Conservation (phyloP, 2,888 invertebrate species). For the Argyresthia albistria region DNA sequence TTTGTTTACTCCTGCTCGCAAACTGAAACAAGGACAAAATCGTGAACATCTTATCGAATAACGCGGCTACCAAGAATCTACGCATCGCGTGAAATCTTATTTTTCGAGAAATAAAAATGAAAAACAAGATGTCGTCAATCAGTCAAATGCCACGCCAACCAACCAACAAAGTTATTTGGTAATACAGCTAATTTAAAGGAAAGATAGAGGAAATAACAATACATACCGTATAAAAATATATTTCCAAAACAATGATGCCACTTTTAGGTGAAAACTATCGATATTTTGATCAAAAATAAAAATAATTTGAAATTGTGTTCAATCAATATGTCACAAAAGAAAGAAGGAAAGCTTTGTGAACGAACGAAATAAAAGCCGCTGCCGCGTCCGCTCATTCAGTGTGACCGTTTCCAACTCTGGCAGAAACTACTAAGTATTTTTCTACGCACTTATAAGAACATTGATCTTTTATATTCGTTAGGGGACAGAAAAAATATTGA, state of each 20-base stretch:
- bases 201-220: not conserved
- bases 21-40: constrained; percentile 14
- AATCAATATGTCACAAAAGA: constrained; percentile 7
- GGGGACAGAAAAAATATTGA: no score
- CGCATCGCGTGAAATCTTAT: not conserved
- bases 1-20: constrained; percentile 9
- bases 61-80: not conserved
- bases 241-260: not conserved
- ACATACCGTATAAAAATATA: constrained; percentile 1
- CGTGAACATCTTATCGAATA: not conserved
- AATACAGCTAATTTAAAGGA: not conserved
- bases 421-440: no score
- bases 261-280: not conserved
- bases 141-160: constrained; percentile 49
- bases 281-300: not conserved
- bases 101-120: constrained; percentile 7
- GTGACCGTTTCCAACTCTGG: not conserved
- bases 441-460: no score
- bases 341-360: constrained; percentile 8
- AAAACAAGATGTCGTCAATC: constrained; percentile 65
- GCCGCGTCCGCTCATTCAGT: not conserved
- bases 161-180: not conserved
- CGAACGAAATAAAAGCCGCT: not conserved
- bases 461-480: no score
- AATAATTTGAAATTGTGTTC: not conserved